Evolutionary conservation across 2,797 vertebrate genomes (phyloP).

Genomic region (Paramormyrops hopkinsi): DNA sequence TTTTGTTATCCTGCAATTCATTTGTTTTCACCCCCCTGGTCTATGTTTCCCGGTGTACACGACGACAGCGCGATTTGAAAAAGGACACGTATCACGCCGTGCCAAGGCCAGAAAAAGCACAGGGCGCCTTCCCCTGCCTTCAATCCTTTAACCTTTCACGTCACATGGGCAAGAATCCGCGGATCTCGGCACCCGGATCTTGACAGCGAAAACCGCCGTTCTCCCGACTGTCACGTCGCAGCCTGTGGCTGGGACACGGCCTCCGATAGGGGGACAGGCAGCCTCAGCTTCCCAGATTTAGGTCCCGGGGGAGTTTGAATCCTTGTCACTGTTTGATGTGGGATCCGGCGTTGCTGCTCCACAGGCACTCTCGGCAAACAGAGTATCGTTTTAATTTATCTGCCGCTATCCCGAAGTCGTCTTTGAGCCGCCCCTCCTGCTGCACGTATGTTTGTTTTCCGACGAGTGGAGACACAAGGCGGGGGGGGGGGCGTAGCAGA

Average conservation of each 20-base stretch:
- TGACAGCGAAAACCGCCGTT: neutral
- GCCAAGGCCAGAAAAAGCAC: constrained; percentile 5
- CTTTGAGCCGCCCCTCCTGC: neutral
- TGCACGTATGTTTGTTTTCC: neutral
- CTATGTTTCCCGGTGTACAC: neutral
- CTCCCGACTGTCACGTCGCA: constrained; percentile 3
- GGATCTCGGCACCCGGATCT: neutral
- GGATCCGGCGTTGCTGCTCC: neutral
- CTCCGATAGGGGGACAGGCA: constrained; percentile 1
- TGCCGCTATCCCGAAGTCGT: neutral
- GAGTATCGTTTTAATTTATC: constrained; percentile 14
- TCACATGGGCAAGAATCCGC: neutral
- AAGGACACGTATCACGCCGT: neutral
- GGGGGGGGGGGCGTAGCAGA: neutral
- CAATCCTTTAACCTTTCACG: neutral
- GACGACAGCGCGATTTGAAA: neutral
- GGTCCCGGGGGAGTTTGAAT: constrained; percentile 15
- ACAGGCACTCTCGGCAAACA: constrained; percentile 2
- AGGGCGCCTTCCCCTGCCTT: neutral
- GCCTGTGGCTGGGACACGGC: constrained; percentile 13
- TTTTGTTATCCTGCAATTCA: neutral
- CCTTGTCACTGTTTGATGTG: constrained; percentile 11
- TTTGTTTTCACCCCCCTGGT: neutral
- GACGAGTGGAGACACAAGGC: neutral
- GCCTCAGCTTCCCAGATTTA: neutral